Conservation (phyloP, 1,140 invertebrate genomes). For the Procambarus clarkii region DNA sequence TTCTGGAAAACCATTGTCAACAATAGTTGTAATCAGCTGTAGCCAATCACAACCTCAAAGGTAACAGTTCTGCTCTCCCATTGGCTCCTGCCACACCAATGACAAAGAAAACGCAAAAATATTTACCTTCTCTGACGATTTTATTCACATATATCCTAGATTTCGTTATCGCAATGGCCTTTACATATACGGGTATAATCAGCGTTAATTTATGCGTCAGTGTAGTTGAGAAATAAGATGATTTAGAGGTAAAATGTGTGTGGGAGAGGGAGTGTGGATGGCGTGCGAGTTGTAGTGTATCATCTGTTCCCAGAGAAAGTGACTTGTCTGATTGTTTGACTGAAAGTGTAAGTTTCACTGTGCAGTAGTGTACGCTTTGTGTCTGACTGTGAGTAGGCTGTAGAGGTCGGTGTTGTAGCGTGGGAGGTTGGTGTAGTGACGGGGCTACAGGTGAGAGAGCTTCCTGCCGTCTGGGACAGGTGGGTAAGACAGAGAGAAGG, state of each 20-base stretch:
- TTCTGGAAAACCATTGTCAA: background rate
- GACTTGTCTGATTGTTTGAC: slow-evolving; percentile 31
- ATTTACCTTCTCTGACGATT: background rate
- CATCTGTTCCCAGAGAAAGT: slow-evolving; percentile 26
- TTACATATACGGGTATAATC: background rate
- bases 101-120: background rate
- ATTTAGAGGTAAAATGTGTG: background rate
- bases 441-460: too few relatives aligned
- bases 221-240: background rate
- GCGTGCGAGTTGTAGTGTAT: slow-evolving; percentile 5
- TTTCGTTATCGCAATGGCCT: background rate
- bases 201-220: background rate
- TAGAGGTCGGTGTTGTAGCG: background rate
- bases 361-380: background rate
- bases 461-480: too few relatives aligned
- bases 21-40: slow-evolving; percentile 14
- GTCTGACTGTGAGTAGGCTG: background rate
- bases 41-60: background rate
- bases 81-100: background rate
- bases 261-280: background rate
- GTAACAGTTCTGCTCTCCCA: background rate
- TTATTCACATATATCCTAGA: background rate
- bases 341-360: slow-evolving; percentile 44
- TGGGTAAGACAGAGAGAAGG: too few relatives aligned
- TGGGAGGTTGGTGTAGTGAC: background rate